Evolutionary conservation across 2,113 vertebrate genomes (phyloP).

Genomic region (Saccopteryx bilineata): DNA sequence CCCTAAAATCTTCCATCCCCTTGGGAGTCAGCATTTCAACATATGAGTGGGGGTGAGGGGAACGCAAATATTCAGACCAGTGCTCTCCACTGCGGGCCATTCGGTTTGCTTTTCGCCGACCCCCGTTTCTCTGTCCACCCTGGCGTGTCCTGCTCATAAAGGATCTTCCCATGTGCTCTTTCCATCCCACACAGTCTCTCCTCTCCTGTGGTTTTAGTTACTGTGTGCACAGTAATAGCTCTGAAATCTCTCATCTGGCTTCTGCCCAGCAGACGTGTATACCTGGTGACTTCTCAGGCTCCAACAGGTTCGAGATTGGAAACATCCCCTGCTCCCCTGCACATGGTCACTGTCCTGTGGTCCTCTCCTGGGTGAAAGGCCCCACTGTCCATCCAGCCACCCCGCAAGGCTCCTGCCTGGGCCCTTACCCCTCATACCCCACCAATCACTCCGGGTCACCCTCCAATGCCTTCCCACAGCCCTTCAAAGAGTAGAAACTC

Average conservation of each 20-base stretch:
- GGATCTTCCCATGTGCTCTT: neutral
- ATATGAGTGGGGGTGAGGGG: neutral
- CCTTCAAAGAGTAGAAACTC: neutral
- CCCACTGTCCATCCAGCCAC: neutral
- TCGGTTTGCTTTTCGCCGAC: fast-evolving
- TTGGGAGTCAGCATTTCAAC: neutral
- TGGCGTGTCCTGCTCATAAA: neutral
- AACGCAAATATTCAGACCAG: neutral
- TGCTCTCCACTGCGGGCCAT: neutral
- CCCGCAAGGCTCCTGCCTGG: neutral
- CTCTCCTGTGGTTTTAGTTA: neutral
- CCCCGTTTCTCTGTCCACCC: neutral
- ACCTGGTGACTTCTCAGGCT: no score
- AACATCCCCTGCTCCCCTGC: neutral
- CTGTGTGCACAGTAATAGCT: fast-evolving
- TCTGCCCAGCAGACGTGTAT: neutral
- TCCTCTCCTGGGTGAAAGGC: neutral
- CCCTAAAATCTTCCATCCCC: neutral
- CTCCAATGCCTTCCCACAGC: neutral
- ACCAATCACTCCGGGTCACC: no score
- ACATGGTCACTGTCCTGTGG: neutral
- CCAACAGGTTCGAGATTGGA: neutral
- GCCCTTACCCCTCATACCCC: neutral
- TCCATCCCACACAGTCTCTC: neutral
- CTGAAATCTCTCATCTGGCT: neutral